Evolutionary conservation across 2,113 vertebrate genomes (phyloP), one percentile per base, ranked within the genome.

Genomic region (Microtus montanus): DNA sequence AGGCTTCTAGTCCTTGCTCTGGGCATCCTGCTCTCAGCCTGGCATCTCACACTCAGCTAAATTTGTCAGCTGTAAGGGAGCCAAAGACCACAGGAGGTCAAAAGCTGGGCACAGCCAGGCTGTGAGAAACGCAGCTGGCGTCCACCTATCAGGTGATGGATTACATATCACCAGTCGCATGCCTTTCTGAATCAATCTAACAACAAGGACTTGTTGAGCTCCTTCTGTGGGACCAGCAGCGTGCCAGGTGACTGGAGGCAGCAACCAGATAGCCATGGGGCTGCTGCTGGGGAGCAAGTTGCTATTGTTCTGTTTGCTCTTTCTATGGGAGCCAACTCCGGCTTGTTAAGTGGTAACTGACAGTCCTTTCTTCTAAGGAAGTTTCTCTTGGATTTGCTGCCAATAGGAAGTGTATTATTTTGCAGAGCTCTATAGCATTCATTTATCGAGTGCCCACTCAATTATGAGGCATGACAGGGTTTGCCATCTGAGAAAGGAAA

Each of bases 291-390:
- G 79, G 71, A 89, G 90, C 38, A 26, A 92, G 86, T 49, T 73
- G 63, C 78, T 95, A 74, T n/a, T 78, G 82, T 85, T 94, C 84
- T 91, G 77, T 79, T 92, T 94, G 90, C 77, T 93, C 96, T 96
- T 97, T 95, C 94, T 93, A 14, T n/a, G 19, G 88, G 77, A 97
- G 91, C 96, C 96, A 94, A 85, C 91, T 91, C 94, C 74, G 89
- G 89, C 97, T 97, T 95, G 97, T 96, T 96, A 96, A 96, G 97
- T 96, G 90, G 92, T 96, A 87, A 97, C 92, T 96, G 92, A 97
- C 95, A 96, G 94, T 90, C 73, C 84, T 96, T 91, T 95, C 93
- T 94, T 95, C 95, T 94, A 66, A 93, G 94, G 91, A 97, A 96
- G 75, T 97, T 97, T 97, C 85, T 94, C 82, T 97, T 94, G 94